Evolutionary conservation across 1,140 invertebrate species (phyloP).

Genomic region (Psix sp.): DNA sequence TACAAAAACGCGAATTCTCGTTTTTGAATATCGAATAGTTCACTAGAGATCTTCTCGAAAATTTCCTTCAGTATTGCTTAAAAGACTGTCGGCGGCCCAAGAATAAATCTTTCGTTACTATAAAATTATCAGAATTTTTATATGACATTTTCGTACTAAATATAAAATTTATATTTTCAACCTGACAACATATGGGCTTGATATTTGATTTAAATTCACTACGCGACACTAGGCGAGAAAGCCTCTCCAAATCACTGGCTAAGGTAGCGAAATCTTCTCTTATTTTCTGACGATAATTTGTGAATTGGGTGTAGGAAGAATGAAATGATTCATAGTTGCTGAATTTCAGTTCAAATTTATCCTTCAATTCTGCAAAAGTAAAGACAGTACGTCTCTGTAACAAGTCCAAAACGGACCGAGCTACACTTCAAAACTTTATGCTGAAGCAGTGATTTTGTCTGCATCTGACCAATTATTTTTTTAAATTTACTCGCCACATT

Average conservation of each 20-base stretch:
- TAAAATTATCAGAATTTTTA: too few relatives aligned
- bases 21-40: too few relatives aligned
- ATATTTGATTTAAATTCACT: background rate
- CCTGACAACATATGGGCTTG: background rate
- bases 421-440: background rate
- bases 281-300: background rate
- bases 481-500: too few relatives aligned
- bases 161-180: background rate
- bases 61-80: too few relatives aligned
- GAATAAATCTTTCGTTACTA: too few relatives aligned
- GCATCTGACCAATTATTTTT: too few relatives aligned
- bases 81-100: too few relatives aligned
- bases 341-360: background rate
- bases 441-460: too few relatives aligned
- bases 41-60: too few relatives aligned
- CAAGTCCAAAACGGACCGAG: background rate
- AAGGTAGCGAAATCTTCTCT: background rate
- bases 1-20: too few relatives aligned
- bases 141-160: too few relatives aligned
- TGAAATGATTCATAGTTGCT: background rate
- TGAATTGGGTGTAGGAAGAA: background rate
- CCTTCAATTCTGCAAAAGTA: background rate
- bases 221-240: background rate
- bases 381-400: background rate
- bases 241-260: background rate